phyloP scores from a whole-genome alignment of 2,888 invertebrate species.

The Exocentrus adspersus region DNA sequence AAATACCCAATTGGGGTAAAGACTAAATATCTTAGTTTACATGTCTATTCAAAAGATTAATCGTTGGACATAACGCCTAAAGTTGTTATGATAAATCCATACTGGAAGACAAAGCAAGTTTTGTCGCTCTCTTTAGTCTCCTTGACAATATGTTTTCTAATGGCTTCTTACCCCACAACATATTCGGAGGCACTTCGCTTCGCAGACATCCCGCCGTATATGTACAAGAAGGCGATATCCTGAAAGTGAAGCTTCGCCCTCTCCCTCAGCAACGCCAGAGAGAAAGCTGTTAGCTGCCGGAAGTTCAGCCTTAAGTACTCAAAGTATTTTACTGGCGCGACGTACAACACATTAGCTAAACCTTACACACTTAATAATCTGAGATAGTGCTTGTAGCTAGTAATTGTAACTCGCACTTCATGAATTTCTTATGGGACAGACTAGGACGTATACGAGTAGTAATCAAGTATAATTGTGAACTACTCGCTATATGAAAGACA shows the following conservation, averaged over 20 bases:
- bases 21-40: too few species aligned
- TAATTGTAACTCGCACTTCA: neutral
- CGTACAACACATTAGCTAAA: neutral
- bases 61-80: too few species aligned
- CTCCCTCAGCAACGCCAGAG: neutral
- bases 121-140: too few species aligned
- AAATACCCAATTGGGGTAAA: too few species aligned
- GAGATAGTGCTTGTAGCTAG: neutral
- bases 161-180: too few species aligned
- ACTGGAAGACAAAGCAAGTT: too few species aligned
- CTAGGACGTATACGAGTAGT: neutral
- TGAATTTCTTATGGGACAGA: too few species aligned
- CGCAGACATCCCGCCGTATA: neutral
- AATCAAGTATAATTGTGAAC: too few species aligned
- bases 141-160: too few species aligned
- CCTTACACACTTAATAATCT: neutral
- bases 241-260: neutral
- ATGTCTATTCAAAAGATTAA: too few species aligned
- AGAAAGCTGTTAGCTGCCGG: neutral
- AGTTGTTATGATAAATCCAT: too few species aligned
- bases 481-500: too few species aligned
- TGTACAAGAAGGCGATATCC: neutral
- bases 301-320: neutral
- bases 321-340: neutral
- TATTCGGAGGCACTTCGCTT: neutral